These are phyloP conservation scores for Sebastes aleutianus DNA, from an alignment of 2,797 vertebrate genomes.

Conservation along the genomic window DNA sequence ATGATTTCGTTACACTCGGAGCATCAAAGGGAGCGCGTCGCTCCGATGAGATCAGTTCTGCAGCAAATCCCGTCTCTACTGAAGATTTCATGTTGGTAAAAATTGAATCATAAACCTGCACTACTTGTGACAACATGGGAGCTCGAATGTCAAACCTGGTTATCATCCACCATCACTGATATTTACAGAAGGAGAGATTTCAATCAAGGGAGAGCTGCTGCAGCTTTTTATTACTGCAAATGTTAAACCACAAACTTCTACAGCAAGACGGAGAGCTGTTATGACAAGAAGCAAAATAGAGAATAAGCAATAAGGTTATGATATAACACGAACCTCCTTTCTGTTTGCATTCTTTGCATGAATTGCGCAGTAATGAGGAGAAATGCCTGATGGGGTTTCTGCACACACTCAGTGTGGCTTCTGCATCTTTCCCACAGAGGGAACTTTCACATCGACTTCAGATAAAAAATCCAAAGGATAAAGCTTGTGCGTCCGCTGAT, in stretches of 20 bases:
- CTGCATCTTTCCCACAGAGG: conserved; percentile 5
- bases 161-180: conserved; percentile 5
- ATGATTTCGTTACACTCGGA: conserved; percentile 45
- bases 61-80: conserved; percentile 30
- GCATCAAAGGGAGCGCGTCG: conserved; percentile 54
- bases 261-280: not conserved
- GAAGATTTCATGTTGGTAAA: conserved; percentile 37
- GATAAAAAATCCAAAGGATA: conserved; percentile 15
- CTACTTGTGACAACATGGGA: conserved; percentile 25
- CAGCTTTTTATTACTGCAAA: not conserved
- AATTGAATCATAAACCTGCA: conserved; percentile 30
- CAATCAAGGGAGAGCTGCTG: not conserved
- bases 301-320: not conserved
- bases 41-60: conserved; percentile 30
- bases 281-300: not conserved
- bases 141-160: conserved; percentile 34
- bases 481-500: not conserved
- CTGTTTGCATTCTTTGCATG: conserved; percentile 28
- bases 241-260: not conserved
- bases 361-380: conserved; percentile 48
- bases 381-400: conserved; percentile 47
- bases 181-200: conserved; percentile 13
- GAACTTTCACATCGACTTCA: conserved; percentile 17
- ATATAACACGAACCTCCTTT: conserved; percentile 1
- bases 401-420: not conserved